Percentiles rank a stretch among this genome's conserved stretches.
phyloP scores from a whole-genome alignment of 64 coral and sea anemone species.

The Orbicella faveolata region DNA sequence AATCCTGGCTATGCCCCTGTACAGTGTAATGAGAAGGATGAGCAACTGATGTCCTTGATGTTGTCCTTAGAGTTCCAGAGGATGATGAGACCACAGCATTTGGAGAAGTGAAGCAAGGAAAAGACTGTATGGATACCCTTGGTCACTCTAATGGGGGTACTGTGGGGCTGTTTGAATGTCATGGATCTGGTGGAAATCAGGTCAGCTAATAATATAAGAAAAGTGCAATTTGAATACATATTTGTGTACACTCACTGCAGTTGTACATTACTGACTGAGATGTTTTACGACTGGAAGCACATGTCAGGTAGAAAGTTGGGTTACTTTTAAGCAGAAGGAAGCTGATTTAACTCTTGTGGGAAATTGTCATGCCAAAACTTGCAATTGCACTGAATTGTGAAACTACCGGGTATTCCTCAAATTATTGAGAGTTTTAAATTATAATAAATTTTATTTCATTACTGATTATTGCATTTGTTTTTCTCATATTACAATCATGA shows the following conservation, averaged over 20 bases:
- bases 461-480: not conserved
- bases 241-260: not conserved
- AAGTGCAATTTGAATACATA: not conserved
- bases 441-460: too few relatives aligned
- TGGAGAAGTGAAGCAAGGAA: constrained; percentile 95
- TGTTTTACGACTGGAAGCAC: too few relatives aligned
- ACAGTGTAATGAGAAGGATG: too few relatives aligned
- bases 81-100: constrained; percentile 83
- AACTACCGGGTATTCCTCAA: too few relatives aligned
- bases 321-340: too few relatives aligned
- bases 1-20: too few relatives aligned
- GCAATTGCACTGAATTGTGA: too few relatives aligned
- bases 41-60: not conserved
- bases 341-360: too few relatives aligned
- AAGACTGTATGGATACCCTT: constrained; percentile 84
- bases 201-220: constrained; percentile 19
- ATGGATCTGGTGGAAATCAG: constrained; percentile 97
- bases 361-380: too few relatives aligned
- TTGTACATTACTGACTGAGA: too few relatives aligned
- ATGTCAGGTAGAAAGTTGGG: too few relatives aligned
- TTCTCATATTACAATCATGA: not conserved
- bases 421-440: too few relatives aligned
- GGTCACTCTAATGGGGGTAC: constrained; percentile 66
- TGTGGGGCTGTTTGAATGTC: constrained; percentile 87
- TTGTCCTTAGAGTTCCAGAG: constrained; percentile 70